A percentile compares a stretch with the other conserved stretches of the same genome.
Conservation (phyloP, 37 sponge, comb jelly and placozoan species). For the Lycopodina hypogea region DNA sequence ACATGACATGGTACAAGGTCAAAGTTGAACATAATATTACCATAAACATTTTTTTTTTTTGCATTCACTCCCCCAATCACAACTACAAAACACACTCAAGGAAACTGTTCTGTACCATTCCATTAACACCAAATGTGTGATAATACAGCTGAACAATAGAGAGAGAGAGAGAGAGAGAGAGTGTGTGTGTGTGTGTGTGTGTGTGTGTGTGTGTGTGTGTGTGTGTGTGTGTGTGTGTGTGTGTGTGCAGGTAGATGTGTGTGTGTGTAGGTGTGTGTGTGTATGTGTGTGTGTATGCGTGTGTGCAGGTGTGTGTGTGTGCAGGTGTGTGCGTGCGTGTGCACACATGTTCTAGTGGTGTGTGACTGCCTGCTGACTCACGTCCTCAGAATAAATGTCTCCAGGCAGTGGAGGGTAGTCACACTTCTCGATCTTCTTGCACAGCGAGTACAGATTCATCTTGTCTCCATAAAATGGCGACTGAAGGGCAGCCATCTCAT, state of each 20-base stretch:
- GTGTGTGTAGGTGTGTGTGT: background rate
- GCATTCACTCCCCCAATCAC: too few relatives aligned
- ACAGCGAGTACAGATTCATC: slow-evolving; percentile 97
- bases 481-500: slow-evolving; percentile 99
- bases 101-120: too few relatives aligned
- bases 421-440: slow-evolving; percentile 98
- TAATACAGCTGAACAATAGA: too few relatives aligned
- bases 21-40: too few relatives aligned
- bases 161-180: too few relatives aligned
- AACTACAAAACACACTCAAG: too few relatives aligned
- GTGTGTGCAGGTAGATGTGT: background rate
- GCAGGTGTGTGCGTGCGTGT: background rate
- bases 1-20: too few relatives aligned
- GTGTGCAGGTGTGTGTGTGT: too few relatives aligned
- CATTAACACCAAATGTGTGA: too few relatives aligned
- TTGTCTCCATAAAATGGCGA: slow-evolving; percentile 99
- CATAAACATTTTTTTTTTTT: too few relatives aligned
- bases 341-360: background rate
- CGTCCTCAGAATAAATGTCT: slow-evolving; percentile 90
- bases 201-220: background rate
- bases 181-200: slow-evolving; percentile 28
- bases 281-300: background rate
- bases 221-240: too few relatives aligned
- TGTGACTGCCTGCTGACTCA: slow-evolving; percentile 9
- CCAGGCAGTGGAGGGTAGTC: slow-evolving; percentile 98